These are phyloP conservation scores for Zonotrichia leucophrys DNA, from an alignment of 2,113 vertebrate genomes.

Conservation along the genomic window DNA sequence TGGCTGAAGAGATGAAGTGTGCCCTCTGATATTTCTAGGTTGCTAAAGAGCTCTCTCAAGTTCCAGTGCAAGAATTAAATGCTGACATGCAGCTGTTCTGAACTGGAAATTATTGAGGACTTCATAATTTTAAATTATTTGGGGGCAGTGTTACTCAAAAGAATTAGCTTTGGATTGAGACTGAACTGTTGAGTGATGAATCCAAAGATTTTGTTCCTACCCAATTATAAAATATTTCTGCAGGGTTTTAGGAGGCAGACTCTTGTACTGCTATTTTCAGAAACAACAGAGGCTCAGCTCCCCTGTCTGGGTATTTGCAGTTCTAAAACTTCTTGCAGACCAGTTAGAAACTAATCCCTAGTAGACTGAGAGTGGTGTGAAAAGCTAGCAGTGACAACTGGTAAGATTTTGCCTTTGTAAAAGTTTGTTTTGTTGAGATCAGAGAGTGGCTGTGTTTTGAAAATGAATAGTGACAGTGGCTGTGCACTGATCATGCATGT, in stretches of 20 bases:
- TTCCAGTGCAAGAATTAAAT: background rate
- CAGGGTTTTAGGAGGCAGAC: background rate
- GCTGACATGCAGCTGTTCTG: background rate
- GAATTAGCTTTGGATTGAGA: background rate
- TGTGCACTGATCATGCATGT: background rate
- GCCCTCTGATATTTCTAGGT: constrained; percentile 9
- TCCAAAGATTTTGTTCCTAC: background rate
- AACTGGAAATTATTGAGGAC: background rate
- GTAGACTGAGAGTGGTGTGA: background rate
- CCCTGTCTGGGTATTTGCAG: background rate
- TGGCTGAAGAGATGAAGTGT: constrained; percentile 22
- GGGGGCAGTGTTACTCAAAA: background rate
- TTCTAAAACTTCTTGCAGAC: background rate
- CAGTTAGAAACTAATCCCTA: background rate
- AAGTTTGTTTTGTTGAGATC: background rate
- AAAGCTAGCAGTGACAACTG: background rate
- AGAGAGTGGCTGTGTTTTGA: background rate
- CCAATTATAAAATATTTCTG: background rate
- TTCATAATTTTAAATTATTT: background rate
- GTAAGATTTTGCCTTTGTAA: background rate
- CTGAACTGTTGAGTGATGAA: background rate
- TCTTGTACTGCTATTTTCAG: background rate
- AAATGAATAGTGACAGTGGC: background rate
- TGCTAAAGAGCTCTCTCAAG: constrained; percentile 10
- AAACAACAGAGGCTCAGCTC: background rate